Evolutionary conservation across 2,797 vertebrate genomes (phyloP), one percentile per base, ranked within the genome.

Genomic region (Acestrorhynchus altus): DNA sequence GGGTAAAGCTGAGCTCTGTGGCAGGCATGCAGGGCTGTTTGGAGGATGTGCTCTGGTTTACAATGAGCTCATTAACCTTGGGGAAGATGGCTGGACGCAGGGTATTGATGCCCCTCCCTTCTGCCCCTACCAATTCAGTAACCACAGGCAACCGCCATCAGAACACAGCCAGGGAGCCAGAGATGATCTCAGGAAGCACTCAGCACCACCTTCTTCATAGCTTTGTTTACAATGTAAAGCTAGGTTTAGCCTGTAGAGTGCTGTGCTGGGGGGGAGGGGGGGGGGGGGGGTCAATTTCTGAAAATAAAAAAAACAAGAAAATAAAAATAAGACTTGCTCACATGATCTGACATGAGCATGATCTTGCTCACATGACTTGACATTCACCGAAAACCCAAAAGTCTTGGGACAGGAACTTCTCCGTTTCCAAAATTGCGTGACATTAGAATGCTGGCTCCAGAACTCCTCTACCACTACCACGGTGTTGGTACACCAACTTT

Each of bases 21-120:
- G 85, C 73, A 81, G 80, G 83, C 57, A 60, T 74, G 44, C 71
- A 51, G 65, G 70, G 74, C 66, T 72, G 42, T 68, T 73, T 42
- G 60, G 44, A 73, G 67, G 73, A 90, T 91, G 92, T 91, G 92
- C 90, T 87, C 85, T 90, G 93, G 88, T 93, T 94, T 91, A 91
- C 89, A 93, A 94, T 90, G 88, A 91, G 89, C 90, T 93, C 92
- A 92, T 93, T 93, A 94, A 93, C 92, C 92, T 94, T 93, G 92
- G 88, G 87, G 24, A 87, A 88, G 83, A 74, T 84, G 83, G 87
- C 81, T 70, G 72, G 89, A 85, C 80, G 79, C 80, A 74, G 80
- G 60, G 82, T 83, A 89, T 52, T 26, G 86, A 90, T 86, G 82
- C 83, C 77, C 68, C 54, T 26, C 54, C 54, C 13, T 13, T 24